Base-by-base conservation (phyloP, 2,113 vertebrate genomes). In the Heterochromis multidens region DNA sequence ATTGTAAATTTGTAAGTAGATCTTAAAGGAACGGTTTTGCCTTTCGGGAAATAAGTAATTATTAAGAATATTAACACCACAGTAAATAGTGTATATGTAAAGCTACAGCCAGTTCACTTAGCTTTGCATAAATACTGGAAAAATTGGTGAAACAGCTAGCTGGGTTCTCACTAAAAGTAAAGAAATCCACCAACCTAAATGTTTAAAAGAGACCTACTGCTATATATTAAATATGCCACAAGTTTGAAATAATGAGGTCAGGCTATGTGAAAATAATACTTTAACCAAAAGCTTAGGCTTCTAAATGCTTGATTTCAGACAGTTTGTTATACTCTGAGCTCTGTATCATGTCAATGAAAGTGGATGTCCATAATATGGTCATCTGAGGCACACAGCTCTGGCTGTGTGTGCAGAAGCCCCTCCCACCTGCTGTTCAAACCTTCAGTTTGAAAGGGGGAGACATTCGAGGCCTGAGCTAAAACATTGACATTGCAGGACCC, bases 321-420 rank as follows among this genome's bases (percentile, higher is more conserved):
- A n/a, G 27, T 74, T 46, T 52, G 25, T 72, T 49, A 7, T 74
- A 52, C 17, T 27, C 23, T 49, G 23, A 16, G 63, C 37, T 19
- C 46, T 1, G 46, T 74, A 29, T 49, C 14, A 16, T 49, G 16
- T 49, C 46, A 49, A 3, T 49, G 49, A 72, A 72, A 9, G 67
- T 72, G 67, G 43, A 13, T 31, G 43, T 31, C 25, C 1, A 4
- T 31, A 21, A 72, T 72, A 0, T 72, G 25, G 0, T 52, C 37
- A 6, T 67, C 43, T 67, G n/a, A 67, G 37, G 63, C n/a, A 25
- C 62, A 23, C 1, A 2, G 62, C 35, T 65, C 23, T 19, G 37
- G 23, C 23, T 70, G 14, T 74, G 46, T 8, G 27, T 1, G 16
- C 27, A 52, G 6, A 74, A 52, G 70, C 46, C 52, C 70, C 46